These are phyloP conservation scores for Drosophila asahinai DNA, from an alignment of 1,140 invertebrate species.

Conservation along the genomic window DNA sequence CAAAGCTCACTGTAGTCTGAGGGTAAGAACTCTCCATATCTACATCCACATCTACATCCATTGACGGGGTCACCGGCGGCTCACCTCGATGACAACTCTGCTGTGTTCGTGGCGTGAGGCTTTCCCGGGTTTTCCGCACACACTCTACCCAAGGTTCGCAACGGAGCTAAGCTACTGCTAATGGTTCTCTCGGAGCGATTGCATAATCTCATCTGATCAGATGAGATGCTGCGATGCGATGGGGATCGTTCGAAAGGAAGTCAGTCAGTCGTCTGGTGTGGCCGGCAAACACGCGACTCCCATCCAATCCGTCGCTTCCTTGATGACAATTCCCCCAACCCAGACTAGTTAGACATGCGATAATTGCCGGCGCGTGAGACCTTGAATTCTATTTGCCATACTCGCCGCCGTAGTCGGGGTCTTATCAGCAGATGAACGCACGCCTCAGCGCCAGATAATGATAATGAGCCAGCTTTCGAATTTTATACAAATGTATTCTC, in stretches of 20 bases:
- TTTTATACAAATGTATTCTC: conserved; percentile 10
- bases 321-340: conserved; percentile 17
- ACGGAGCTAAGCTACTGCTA: not conserved
- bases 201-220: conserved; percentile 14
- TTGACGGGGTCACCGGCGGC: conserved; percentile 30
- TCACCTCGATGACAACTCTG: conserved; percentile 51
- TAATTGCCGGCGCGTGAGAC: conserved; percentile 57
- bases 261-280: not conserved
- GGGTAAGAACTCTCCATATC: conserved; percentile 21
- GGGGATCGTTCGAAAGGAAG: conserved; percentile 7
- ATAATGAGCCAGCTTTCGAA: not conserved
- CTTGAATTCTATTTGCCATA: conserved; percentile 37
- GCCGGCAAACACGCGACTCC: conserved; percentile 14
- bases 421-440: conserved; percentile 37
- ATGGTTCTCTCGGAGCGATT: not conserved
- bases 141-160: not conserved
- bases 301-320: conserved; percentile 13
- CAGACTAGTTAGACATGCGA: conserved; percentile 34
- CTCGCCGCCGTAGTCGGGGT: not conserved
- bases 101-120: conserved; percentile 1
- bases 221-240: not conserved
- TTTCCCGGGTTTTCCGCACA: conserved; percentile 23
- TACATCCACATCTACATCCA: not conserved
- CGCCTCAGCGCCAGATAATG: conserved; percentile 37
- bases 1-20: not conserved